Base-by-base conservation (phyloP, 2,888 invertebrate genomes). In the Diogma glabrata region DNA sequence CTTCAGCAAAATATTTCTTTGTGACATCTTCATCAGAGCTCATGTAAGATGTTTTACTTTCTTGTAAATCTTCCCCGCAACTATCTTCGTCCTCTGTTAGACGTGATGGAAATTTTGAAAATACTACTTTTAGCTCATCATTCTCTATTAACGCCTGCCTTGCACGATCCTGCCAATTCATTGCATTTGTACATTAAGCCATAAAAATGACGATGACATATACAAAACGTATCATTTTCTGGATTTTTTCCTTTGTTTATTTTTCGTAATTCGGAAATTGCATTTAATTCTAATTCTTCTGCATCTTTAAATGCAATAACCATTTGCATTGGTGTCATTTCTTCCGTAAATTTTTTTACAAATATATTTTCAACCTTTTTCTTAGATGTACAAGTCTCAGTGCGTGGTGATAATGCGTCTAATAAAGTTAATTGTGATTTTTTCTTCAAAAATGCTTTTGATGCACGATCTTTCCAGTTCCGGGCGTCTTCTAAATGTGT, bases 131-230 rank as follows among this genome's bases (percentile, higher is more conserved):
- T n/a, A n/a, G n/a, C n/a, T n/a, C n/a, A n/a, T n/a, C n/a, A n/a
- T n/a, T n/a, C n/a, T n/a, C n/a, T n/a, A n/a, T n/a, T n/a, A n/a
- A n/a, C n/a, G n/a, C n/a, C 61, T 84, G 82, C 26, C 85, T 75
- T 10, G 88, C 89, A 22, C 83, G 74, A 72, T 89, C 89, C 75
- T 94, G 93, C 94, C 94, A 95, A 60, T 88, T 87, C 90, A 94
- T 92, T 19, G 92, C 92, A 52, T 66, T 91, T 87, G 63, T 88
- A 78, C 93, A 95, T 93, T 49, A 84, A 72, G 2, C 84, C 86
- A 58, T 78, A 79, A 61, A 82, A 79, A 2, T 81, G 73, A 57
- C 82, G 80, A 59, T 83, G 82, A 62, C 92, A 93, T 49, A 86
- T 70, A 64, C 92, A 95, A 73, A 85, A 92, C 50, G 69, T 75